Conservation (phyloP, 2,113 vertebrate genomes). For the Gavialis gangeticus region DNA sequence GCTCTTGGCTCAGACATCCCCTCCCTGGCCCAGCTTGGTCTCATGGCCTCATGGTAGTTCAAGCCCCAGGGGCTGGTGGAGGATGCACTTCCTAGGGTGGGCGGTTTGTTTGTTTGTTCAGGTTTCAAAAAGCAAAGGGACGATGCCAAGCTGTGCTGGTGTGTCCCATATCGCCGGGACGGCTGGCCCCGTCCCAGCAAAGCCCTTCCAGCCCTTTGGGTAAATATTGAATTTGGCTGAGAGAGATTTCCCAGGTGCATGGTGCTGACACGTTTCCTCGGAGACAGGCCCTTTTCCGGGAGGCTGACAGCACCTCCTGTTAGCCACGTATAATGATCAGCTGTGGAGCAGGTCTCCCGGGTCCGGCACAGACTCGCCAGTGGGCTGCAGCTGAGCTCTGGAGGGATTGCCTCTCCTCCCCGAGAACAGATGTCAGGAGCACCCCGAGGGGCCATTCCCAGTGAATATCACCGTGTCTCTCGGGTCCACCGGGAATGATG, state of each 20-base stretch:
- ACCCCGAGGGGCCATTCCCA: too few species aligned
- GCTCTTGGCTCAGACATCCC: slow-evolving; percentile 10
- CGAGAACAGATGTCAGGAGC: too few species aligned
- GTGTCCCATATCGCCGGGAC: neutral
- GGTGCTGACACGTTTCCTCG: neutral
- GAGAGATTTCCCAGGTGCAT: neutral
- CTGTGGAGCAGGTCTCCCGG: too few species aligned
- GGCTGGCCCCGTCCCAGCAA: neutral
- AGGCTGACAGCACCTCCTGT: neutral
- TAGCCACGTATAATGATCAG: too few species aligned
- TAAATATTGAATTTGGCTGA: neutral
- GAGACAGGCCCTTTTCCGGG: neutral
- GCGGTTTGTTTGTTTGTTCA: neutral
- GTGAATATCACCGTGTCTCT: too few species aligned
- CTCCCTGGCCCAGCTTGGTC: neutral
- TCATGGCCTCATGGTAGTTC: neutral
- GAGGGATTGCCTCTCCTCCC: neutral
- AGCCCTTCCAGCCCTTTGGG: neutral
- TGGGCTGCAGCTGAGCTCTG: neutral
- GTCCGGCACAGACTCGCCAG: neutral
- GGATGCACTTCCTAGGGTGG: neutral
- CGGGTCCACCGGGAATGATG: too few species aligned
- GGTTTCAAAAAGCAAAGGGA: neutral
- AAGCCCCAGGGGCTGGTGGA: neutral
- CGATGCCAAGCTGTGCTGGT: neutral